Base-by-base conservation (phyloP, 2,797 vertebrate species). In the Cyclopterus lumpus region DNA sequence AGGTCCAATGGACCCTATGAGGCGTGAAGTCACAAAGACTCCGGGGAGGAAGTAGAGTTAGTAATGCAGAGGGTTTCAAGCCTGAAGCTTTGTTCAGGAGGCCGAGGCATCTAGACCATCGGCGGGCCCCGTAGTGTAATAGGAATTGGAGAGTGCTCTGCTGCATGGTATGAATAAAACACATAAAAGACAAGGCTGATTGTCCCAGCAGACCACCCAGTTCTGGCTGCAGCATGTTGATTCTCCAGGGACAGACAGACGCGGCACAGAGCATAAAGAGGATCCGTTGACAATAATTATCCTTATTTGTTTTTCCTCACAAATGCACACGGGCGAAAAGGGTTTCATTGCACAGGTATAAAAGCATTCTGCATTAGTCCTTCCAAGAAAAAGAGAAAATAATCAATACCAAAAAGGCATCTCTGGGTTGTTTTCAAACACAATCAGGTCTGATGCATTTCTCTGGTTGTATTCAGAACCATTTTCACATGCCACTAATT, bases 291-390 rank as follows among this genome's bases (percentile, higher is more conserved):
- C 89, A 86, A 87, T 91, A 91, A 92, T 93, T 90, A 93, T 92
- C 88, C 87, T 85, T 91, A 92, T 93, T 93, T 93, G 91, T 93
- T 92, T 92, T 85, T 91, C 76, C 85, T 83, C 84, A 70, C 88
- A 91, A 90, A 92, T 78, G 73, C 86, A 81, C 88, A 83, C 76
- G 68, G 76, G 69, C 83, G 85, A 34, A 90, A 90, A 88, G 53
- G 67, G 73, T 87, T 90, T 92, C 88, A 88, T 89, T 87, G 86
- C 59, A 15, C 82, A 83, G 72, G 80, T 79, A 81, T 83, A 77
- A 84, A 82, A 82, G 73, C 66, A 55, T 63, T 77, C 84, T 81
- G 62, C 65, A 75, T 65, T 55, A 28, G 82, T 83, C 70, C 73
- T 67, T 77, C 65, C 54, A 79, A 80, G 83, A 78, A 75, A 88